phyloP scores from a whole-genome alignment of 2,113 vertebrate genomes.

The Sarotherodon lohbergeri region DNA sequence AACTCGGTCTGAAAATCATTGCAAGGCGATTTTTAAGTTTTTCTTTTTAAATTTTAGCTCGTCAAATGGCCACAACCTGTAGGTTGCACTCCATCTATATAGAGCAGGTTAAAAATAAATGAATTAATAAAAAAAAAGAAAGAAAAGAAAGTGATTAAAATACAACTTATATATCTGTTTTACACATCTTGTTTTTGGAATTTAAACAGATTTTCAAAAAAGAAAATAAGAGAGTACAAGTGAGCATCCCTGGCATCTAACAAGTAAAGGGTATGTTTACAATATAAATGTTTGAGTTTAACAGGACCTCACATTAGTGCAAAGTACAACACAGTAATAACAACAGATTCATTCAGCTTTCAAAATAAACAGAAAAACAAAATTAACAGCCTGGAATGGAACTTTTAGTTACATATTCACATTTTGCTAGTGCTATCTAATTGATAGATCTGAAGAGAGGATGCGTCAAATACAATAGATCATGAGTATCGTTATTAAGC shows the following conservation, averaged over 20 bases:
- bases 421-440: constrained; percentile 49
- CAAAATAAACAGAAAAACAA: constrained; percentile 9
- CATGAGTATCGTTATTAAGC: constrained; percentile 30
- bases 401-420: constrained; percentile 58
- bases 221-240: neutral
- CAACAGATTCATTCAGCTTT: constrained; percentile 32
- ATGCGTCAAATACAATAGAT: constrained; percentile 36
- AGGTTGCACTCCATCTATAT: neutral
- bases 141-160: neutral
- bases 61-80: neutral
- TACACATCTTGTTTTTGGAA: neutral
- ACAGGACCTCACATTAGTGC: constrained; percentile 57
- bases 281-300: constrained; percentile 35
- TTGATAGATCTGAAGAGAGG: constrained; percentile 30
- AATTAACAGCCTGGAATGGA: constrained; percentile 19
- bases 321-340: constrained; percentile 53
- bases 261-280: constrained; percentile 54
- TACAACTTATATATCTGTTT: neutral
- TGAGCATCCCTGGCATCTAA: constrained; percentile 53
- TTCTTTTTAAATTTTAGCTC: neutral
- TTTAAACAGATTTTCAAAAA: neutral
- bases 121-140: neutral
- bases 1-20: neutral
- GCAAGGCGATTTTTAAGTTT: neutral
- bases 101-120: neutral